phyloP scores from a whole-genome alignment of 2,888 invertebrate species.

The Drosophila kanekoi region DNA sequence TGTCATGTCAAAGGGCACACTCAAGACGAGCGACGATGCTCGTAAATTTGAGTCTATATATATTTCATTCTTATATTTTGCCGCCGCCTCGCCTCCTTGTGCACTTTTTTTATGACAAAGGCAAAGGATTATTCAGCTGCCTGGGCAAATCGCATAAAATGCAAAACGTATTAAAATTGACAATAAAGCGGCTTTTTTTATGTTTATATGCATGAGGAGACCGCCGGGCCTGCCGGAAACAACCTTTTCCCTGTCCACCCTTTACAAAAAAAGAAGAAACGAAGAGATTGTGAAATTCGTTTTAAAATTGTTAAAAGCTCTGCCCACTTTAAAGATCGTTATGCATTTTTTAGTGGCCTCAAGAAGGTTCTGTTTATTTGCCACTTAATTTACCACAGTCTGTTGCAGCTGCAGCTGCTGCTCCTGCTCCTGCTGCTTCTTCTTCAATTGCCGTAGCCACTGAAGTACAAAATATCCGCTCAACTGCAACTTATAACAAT shows the following conservation, averaged over 20 bases:
- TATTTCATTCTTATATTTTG: conserved; percentile 24
- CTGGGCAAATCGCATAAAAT: conserved; percentile 75
- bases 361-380: conserved; percentile 76
- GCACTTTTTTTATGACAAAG: conserved; percentile 64
- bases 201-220: conserved; percentile 55
- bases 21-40: conserved; percentile 51
- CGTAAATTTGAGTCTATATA: conserved; percentile 58
- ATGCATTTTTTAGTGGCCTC: conserved; percentile 70
- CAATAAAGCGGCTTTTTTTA: conserved; percentile 81
- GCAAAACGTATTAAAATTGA: conserved; percentile 80
- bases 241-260: too few relatives aligned
- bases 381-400: conserved; percentile 78
- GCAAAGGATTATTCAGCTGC: conserved; percentile 74
- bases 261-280: too few relatives aligned
- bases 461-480: conserved; percentile 75
- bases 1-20: conserved; percentile 75
- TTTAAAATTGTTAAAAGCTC: conserved; percentile 60
- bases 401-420: conserved; percentile 47
- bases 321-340: conserved; percentile 72
- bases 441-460: conserved; percentile 58
- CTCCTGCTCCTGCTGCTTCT: conserved; percentile 12
- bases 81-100: conserved; percentile 18
- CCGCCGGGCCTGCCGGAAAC: not conserved
- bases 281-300: conserved; percentile 25
- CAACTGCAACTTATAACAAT: conserved; percentile 71